Evolutionary conservation across 1,140 invertebrate genomes (phyloP), one percentile per base, ranked within the genome.

Genomic region (Marisa cornuarietis): DNA sequence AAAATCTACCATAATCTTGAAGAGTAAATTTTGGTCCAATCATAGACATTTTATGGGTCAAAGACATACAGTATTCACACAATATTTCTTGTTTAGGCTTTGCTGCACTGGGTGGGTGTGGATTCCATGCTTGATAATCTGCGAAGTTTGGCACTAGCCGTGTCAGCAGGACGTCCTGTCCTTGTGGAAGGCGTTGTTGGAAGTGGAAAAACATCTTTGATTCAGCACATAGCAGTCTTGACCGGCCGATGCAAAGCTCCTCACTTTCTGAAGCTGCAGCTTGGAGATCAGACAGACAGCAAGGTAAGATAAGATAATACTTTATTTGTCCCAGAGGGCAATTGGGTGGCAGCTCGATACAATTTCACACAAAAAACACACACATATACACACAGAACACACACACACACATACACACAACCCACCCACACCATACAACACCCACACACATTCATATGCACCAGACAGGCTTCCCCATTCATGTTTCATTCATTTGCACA

Each of bases 271-370:
- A 96, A 96, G 91, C 94, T 99, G 52, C 98, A 99, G 89, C 92
- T 99, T 10, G 97, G 97, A 7, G 98, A 99, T 92, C 97, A 99
- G 91, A 98, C 97, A n/a, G 98, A 99, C 90, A 96, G 96, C 73
- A 97, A 98, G 92, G 92, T 93, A 83, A n/a, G n/a, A n/a, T n/a
- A n/a, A n/a, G n/a, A n/a, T n/a, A n/a, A n/a, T n/a, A n/a, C n/a
- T n/a, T n/a, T n/a, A n/a, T n/a, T n/a, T n/a, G n/a, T n/a, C n/a
- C n/a, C n/a, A n/a, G n/a, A n/a, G n/a, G n/a, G n/a, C n/a, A n/a
- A n/a, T n/a, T n/a, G n/a, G n/a, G n/a, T n/a, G n/a, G n/a, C n/a
- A n/a, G n/a, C n/a, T n/a, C n/a, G n/a, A n/a, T n/a, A n/a, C n/a
- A n/a, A n/a, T n/a, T n/a, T n/a, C n/a, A n/a, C n/a, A n/a, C n/a